phyloP scores from a whole-genome alignment of 1,140 invertebrate genomes.

The Pseudomyrmex flavicornis region DNA sequence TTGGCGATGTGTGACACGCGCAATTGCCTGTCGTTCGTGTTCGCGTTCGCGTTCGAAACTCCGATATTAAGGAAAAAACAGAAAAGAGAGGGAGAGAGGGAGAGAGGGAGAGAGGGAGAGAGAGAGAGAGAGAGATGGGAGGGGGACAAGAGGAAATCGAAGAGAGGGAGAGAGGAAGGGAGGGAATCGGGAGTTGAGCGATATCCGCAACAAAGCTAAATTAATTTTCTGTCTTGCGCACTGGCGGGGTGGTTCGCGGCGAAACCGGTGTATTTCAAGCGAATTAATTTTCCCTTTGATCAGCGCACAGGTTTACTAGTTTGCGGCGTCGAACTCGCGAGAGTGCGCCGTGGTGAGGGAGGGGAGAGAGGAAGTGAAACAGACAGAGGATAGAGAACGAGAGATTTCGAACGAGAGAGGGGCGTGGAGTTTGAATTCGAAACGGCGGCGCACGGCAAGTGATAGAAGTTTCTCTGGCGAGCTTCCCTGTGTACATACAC shows the following conservation, averaged over 20 bases:
- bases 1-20: too few species aligned
- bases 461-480: conserved; percentile 40
- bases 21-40: too few species aligned
- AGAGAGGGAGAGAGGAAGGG: neutral
- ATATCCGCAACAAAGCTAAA: conserved; percentile 64
- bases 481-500: neutral
- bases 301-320: conserved; percentile 57
- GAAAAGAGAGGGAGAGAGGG: too few species aligned
- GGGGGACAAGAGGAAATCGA: too few species aligned
- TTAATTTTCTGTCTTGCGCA: conserved; percentile 60
- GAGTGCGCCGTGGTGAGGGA: neutral
- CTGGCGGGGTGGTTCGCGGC: conserved; percentile 13
- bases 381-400: neutral
- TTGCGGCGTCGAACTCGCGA: conserved; percentile 35
- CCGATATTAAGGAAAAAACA: too few species aligned
- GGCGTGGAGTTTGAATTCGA: conserved; percentile 2
- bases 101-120: neutral
- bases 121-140: neutral
- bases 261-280: conserved; percentile 56
- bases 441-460: neutral
- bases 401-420: conserved; percentile 7
- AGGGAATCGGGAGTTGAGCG: conserved; percentile 20
- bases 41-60: too few species aligned
- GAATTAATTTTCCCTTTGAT: conserved; percentile 69
- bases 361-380: neutral